phyloP scores from a whole-genome alignment of 2,888 invertebrate species.

The Lordiphosa andalusiaca region DNA sequence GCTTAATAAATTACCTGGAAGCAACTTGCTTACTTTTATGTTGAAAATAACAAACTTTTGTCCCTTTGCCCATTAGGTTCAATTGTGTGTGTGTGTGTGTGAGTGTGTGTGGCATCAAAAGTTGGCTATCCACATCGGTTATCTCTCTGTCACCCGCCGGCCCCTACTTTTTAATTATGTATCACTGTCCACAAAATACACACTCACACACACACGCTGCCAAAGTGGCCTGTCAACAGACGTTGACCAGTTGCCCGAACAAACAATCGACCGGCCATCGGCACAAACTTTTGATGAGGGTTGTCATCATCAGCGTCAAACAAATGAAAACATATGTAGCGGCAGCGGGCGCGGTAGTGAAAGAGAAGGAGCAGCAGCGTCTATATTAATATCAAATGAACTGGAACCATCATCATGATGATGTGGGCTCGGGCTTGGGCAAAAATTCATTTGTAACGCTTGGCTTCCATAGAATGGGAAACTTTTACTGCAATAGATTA shows the following conservation, averaged over 20 bases:
- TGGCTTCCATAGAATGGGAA: background rate
- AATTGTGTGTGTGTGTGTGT: conserved; percentile 60
- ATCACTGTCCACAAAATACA: conserved; percentile 37
- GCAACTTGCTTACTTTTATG: conserved; percentile 63
- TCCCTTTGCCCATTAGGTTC: conserved; percentile 64
- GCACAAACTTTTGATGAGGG: conserved; percentile 72
- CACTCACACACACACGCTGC: conserved; percentile 25
- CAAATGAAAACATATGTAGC: conserved; percentile 74
- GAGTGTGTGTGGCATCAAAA: conserved; percentile 59
- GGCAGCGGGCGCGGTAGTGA: conserved; percentile 28
- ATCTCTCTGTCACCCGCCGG: conserved; percentile 15
- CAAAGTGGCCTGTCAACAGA: conserved; percentile 69
- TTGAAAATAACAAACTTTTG: conserved; percentile 61
- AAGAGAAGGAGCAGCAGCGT: conserved; percentile 33
- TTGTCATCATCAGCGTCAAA: conserved; percentile 72
- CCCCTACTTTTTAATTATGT: conserved; percentile 65
- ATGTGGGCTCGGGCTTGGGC: conserved; percentile 7
- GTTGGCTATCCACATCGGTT: conserved; percentile 23
- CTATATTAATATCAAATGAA: conserved; percentile 74
- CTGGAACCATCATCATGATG: conserved; percentile 64
- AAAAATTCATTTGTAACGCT: background rate
- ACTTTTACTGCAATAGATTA: conserved; percentile 2
- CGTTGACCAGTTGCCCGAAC: conserved; percentile 64
- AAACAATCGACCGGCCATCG: conserved; percentile 67
- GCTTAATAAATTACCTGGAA: conserved; percentile 68